Conservation (phyloP, 2,888 invertebrate genomes). For the Mallateleia sp. region DNA sequence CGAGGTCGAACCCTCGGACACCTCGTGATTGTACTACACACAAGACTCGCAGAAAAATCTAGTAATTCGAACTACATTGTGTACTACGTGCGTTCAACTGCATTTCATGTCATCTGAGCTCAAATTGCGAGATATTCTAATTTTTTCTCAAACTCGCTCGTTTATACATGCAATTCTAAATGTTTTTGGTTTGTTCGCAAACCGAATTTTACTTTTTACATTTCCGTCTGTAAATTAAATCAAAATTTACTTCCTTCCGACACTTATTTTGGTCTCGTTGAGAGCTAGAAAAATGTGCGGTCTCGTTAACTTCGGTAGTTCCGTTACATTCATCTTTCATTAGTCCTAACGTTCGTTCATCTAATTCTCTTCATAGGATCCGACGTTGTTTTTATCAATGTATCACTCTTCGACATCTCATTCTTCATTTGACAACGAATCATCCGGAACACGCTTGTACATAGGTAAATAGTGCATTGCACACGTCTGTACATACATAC, state of each 20-base stretch:
- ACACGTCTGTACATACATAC: constrained; percentile 68
- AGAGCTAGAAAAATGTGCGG: too few species aligned
- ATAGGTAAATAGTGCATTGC: constrained; percentile 75
- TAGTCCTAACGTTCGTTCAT: too few species aligned
- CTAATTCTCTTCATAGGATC: too few species aligned
- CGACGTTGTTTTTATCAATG: too few species aligned
- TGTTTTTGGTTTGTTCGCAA: constrained; percentile 14
- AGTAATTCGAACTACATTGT: constrained; percentile 76
- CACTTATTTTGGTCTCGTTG: too few species aligned
- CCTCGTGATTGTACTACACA: constrained; percentile 79
- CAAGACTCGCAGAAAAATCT: constrained; percentile 62
- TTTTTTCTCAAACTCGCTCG: constrained; percentile 19
- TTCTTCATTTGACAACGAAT: constrained; percentile 15
- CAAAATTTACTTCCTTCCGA: too few species aligned
- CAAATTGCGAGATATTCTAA: constrained; percentile 58
- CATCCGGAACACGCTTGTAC: constrained; percentile 66
- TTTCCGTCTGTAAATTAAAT: too few species aligned
- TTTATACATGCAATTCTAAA: constrained; percentile 45
- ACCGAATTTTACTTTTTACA: too few species aligned
- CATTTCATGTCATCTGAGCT: constrained; percentile 63
- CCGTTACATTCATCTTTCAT: too few species aligned
- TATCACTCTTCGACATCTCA: constrained; percentile 10
- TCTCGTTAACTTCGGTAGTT: too few species aligned
- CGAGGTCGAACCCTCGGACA: constrained; percentile 89
- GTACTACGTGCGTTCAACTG: constrained; percentile 56